Evolutionary conservation across 2,113 vertebrate species (phyloP), one percentile per base, ranked within the genome.

Genomic region (Porphyrio hochstetteri): DNA sequence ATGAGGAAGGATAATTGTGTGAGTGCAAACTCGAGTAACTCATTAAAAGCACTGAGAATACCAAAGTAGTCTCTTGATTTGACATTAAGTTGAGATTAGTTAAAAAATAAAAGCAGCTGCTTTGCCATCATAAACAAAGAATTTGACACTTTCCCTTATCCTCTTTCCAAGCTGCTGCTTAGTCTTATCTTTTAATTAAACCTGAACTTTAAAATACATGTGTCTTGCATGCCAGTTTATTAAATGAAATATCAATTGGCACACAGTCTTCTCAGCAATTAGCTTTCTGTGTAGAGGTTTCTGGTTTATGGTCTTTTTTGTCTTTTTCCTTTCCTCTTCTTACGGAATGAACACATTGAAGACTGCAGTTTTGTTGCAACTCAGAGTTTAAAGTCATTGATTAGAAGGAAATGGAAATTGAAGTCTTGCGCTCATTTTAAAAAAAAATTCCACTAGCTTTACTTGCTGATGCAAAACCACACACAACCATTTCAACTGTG

Each of bases 171-270:
- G 94, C 57, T 95, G 74, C 93, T 95, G 74, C 82, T 97, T 85
- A 92, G 89, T 74, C 95, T 98, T 98, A 98, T 98, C 97, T 98
- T 98, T 98, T 98, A 98, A 98, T 98, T 98, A 98, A 98, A 97
- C 92, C 68, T 95, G 96, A 97, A 97, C 94, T 97, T 97, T 97
- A 97, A 97, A 97, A 95, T 96, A 95, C 96, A 93, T 93, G 87
- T 97, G 57, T 92, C 87, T 95, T 85, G 64, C 40, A 72, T 77
- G 61, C 61, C 77, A 93, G 82, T 96, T 97, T 97, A 96, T 98
- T 98, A 97, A 96, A 95, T 88, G 86, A 95, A 94, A 89, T 96
- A 96, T 84, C 89, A 92, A 70, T 95, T 90, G 59, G 53, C 40
- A 82, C 28, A 65, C 48, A 87, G 65, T 92, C 74, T 86, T 90